Percentiles rank a stretch among this genome's conserved stretches.
Evolutionary conservation across 2,888 invertebrate genomes (phyloP).

Genomic region (Muscina levida): DNA sequence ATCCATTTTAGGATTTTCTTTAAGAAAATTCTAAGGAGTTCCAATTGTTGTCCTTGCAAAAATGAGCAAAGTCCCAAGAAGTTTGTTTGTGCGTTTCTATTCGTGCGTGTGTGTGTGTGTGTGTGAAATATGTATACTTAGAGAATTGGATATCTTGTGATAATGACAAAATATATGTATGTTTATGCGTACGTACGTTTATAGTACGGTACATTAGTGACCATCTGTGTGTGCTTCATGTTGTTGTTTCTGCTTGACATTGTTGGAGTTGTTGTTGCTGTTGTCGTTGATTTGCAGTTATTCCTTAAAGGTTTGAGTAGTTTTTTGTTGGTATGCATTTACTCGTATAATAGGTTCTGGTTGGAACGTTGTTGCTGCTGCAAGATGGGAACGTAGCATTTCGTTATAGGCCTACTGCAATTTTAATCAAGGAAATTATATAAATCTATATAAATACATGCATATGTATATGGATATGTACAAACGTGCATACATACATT

Average conservation of each 20-base stretch:
- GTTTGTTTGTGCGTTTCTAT: neutral
- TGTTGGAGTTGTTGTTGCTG: constrained; percentile 1
- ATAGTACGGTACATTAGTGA: too few relatives aligned
- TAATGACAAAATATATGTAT: constrained; percentile 2
- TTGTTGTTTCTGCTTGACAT: neutral
- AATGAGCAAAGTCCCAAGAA: too few relatives aligned
- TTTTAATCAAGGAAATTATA: constrained; percentile 37
- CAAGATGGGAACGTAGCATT: constrained; percentile 13
- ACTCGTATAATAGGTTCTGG: too few relatives aligned
- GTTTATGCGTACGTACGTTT: too few relatives aligned
- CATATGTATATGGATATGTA: neutral
- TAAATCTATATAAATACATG: constrained; percentile 7
- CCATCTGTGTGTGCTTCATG: neutral
- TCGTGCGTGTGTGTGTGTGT: neutral
- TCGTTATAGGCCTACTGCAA: constrained; percentile 31
- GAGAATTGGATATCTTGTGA: constrained; percentile 11
- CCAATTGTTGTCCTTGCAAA: neutral
- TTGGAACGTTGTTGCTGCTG: neutral
- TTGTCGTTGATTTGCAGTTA: constrained; percentile 25
- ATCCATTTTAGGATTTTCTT: constrained; percentile 9
- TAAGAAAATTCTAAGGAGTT: constrained; percentile 30
- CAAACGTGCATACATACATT: too few relatives aligned
- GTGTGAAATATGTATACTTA: neutral
- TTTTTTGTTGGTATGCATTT: constrained; percentile 19
- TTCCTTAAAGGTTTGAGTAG: constrained; percentile 22